A percentile compares a stretch with the other conserved stretches of the same genome.
phyloP scores from a whole-genome alignment of 2,797 vertebrate genomes.

The Sebastolobus alascanus region DNA sequence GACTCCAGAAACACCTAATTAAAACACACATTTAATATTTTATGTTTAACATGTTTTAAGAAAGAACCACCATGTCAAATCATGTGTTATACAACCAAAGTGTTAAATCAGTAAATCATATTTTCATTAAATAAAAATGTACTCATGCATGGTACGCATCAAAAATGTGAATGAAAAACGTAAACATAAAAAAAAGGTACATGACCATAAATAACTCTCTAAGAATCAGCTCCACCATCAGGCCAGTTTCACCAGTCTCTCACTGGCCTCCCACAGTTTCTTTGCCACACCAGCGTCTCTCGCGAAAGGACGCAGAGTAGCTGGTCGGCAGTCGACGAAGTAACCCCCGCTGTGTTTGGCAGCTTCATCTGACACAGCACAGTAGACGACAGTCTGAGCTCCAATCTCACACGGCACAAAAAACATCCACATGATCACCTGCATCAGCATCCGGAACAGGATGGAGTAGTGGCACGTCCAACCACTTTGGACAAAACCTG shows the following conservation, averaged over 20 bases:
- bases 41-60: not conserved
- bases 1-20: not conserved
- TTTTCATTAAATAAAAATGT: too few relatives aligned
- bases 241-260: slow-evolving; percentile 84
- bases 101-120: too few relatives aligned
- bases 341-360: slow-evolving; percentile 82
- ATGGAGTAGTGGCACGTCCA: slow-evolving; percentile 87
- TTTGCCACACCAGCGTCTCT: slow-evolving; percentile 86
- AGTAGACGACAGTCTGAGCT: slow-evolving; percentile 87
- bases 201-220: not conserved
- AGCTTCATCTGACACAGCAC: slow-evolving; percentile 84
- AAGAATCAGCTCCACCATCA: slow-evolving; percentile 51
- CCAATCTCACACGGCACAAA: slow-evolving; percentile 84
- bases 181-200: not conserved
- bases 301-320: slow-evolving; percentile 82
- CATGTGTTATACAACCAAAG: too few relatives aligned
- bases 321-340: slow-evolving; percentile 83
- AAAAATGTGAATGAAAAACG: not conserved
- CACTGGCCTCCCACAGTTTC: slow-evolving; percentile 90
- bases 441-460: slow-evolving; percentile 85
- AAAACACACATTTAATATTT: not conserved
- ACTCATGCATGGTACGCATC: too few relatives aligned
- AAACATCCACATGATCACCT: slow-evolving; percentile 88
- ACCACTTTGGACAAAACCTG: slow-evolving; percentile 86
- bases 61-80: too few relatives aligned